These are phyloP conservation scores for Ophion ellenae DNA, from an alignment of 2,888 invertebrate genomes.

Conservation along the genomic window DNA sequence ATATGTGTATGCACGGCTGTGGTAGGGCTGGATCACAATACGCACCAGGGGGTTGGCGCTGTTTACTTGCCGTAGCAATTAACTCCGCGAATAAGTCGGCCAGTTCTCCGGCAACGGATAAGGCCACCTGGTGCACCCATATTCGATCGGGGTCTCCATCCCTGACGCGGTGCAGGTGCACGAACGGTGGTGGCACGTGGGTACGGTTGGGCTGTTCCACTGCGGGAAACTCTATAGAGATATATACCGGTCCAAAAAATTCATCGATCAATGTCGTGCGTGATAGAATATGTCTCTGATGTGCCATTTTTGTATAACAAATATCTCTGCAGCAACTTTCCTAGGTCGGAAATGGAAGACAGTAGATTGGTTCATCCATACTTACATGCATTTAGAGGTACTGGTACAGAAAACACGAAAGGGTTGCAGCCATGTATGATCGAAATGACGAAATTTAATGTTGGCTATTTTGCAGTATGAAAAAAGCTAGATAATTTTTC, in stretches of 20 bases:
- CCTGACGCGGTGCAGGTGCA: slow-evolving; percentile 48
- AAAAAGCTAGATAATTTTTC: neutral
- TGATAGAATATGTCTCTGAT: neutral
- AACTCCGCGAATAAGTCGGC: slow-evolving; percentile 46
- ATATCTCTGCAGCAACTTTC: neutral
- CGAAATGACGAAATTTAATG: neutral
- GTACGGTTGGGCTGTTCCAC: neutral
- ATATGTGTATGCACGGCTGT: neutral
- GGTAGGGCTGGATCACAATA: slow-evolving; percentile 19
- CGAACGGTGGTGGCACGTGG: neutral
- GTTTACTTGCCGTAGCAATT: slow-evolving; percentile 60
- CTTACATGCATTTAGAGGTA: no score
- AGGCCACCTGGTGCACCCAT: slow-evolving; percentile 50
- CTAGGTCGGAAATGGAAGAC: no score
- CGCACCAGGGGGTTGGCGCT: neutral
- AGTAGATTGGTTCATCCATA: no score
- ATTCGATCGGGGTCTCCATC: slow-evolving; percentile 48
- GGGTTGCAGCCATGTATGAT: no score
- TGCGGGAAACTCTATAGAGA: neutral
- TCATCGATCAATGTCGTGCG: neutral
- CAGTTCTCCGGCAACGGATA: slow-evolving; percentile 33
- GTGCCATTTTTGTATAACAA: neutral
- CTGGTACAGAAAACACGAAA: no score
- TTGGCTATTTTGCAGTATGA: neutral
- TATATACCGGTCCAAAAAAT: neutral